Conservation (phyloP, 2,797 vertebrate genomes). For the Rhabdophis nuchalis region DNA sequence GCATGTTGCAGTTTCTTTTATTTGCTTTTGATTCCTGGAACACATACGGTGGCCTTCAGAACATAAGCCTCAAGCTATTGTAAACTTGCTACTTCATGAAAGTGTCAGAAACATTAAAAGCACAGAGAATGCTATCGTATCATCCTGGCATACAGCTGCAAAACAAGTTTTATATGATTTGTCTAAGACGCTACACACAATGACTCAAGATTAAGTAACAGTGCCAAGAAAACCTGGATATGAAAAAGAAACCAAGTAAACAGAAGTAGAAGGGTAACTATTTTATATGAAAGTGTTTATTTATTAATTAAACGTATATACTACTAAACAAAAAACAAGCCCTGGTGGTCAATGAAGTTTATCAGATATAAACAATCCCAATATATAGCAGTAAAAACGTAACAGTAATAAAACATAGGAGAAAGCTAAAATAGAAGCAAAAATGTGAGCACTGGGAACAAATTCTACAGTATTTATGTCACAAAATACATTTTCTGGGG, state of each 20-base stretch:
- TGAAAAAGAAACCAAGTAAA: conserved; percentile 10
- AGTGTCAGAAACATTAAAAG: conserved; percentile 38
- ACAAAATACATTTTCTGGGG: conserved; percentile 56
- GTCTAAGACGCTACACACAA: fast-evolving
- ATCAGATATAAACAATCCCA: not conserved
- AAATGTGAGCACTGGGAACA: conserved; percentile 11
- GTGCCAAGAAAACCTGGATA: conserved; percentile 5
- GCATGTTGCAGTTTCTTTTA: fast-evolving
- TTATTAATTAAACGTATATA: not conserved
- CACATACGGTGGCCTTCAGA: conserved; percentile 25
- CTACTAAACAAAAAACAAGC: not conserved
- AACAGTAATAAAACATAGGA: not conserved
- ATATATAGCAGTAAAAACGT: not conserved
- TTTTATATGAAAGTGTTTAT: conserved; percentile 28
- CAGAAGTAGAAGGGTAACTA: conserved; percentile 18
- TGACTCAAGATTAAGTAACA: conserved; percentile 31
- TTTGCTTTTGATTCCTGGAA: conserved; percentile 52
- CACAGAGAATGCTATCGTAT: conserved; percentile 33
- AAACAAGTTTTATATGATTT: not conserved
- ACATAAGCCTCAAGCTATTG: conserved; percentile 45
- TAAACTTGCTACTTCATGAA: conserved; percentile 34
- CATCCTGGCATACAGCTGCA: not conserved
- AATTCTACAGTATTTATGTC: conserved; percentile 35
- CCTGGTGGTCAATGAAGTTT: not conserved
- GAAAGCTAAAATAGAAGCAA: not conserved